A percentile compares a stretch with the other conserved stretches of the same genome.
These are phyloP conservation scores for Turritopsis dohrnii DNA, from an alignment of 30 jellyfish, hydroid and myxozoan genomes.

Conservation along the genomic window DNA sequence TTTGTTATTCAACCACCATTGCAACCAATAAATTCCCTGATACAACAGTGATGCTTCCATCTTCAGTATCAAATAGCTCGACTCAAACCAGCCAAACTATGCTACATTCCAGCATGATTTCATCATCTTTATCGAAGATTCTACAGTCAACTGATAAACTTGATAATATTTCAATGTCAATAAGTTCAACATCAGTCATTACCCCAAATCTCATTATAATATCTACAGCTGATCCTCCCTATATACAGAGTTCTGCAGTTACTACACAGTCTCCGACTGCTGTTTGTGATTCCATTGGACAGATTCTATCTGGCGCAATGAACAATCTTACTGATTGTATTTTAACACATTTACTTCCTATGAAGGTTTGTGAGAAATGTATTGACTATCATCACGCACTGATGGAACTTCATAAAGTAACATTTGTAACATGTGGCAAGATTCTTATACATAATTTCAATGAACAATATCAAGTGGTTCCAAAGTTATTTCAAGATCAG, in stretches of 20 bases:
- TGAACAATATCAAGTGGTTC: conserved; percentile 69
- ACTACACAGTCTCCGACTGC: conserved; percentile 37
- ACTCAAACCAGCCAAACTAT: not conserved
- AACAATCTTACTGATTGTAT: conserved; percentile 55
- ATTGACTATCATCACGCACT: conserved; percentile 34
- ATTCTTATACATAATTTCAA: conserved; percentile 43
- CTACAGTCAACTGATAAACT: not conserved
- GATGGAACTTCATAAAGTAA: conserved; percentile 33
- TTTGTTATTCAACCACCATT: not conserved
- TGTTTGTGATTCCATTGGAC: conserved; percentile 47
- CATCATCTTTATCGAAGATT: conserved; percentile 1
- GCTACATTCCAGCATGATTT: not conserved
- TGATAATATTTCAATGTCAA: not conserved
- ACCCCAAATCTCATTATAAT: not conserved
- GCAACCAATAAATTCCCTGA: not conserved
- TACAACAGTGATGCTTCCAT: not conserved
- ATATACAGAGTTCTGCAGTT: conserved; percentile 34
- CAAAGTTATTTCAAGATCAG: conserved; percentile 48
- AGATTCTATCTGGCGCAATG: conserved; percentile 62
- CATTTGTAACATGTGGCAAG: conserved; percentile 41
- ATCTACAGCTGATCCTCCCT: conserved; percentile 10
- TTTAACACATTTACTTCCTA: conserved; percentile 41
- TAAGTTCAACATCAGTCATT: conserved; percentile 22
- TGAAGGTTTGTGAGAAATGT: conserved; percentile 69
- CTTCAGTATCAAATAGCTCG: not conserved